These are phyloP conservation scores for Lophura nycthemera DNA, from an alignment of 2,113 vertebrate genomes.

Conservation along the genomic window DNA sequence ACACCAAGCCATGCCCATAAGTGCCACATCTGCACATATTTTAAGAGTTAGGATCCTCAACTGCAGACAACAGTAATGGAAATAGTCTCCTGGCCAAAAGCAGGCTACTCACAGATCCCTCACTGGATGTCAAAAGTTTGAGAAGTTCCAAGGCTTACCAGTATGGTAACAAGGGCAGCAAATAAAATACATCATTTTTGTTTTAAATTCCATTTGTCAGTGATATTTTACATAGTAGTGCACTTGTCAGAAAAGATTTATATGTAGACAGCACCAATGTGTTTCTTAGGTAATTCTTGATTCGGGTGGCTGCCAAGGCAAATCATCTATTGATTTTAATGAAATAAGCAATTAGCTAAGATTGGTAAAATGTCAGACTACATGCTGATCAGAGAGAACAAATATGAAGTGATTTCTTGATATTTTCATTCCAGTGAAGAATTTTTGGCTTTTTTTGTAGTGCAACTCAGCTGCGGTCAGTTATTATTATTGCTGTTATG, in stretches of 20 bases:
- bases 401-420: conserved; percentile 20
- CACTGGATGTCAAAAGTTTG: background rate
- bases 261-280: background rate
- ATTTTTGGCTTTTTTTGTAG: conserved; percentile 1
- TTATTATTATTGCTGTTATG: background rate
- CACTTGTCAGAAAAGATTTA: background rate
- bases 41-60: background rate
- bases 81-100: background rate
- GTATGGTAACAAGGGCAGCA: background rate
- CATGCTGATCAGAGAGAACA: background rate
- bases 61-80: background rate
- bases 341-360: conserved; percentile 11
- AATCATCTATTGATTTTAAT: conserved; percentile 1
- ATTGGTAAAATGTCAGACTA: background rate
- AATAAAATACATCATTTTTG: background rate
- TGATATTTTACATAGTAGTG: background rate
- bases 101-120: fast-evolving
- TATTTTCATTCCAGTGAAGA: conserved; percentile 23
- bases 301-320: background rate
- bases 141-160: background rate
- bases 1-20: background rate
- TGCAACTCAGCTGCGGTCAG: background rate
- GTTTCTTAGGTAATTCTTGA: background rate
- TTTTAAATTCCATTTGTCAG: background rate
- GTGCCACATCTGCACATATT: background rate